phyloP scores from a whole-genome alignment of 53 echinoderm and acorn worm genomes.

The Holothuria leucospilota region DNA sequence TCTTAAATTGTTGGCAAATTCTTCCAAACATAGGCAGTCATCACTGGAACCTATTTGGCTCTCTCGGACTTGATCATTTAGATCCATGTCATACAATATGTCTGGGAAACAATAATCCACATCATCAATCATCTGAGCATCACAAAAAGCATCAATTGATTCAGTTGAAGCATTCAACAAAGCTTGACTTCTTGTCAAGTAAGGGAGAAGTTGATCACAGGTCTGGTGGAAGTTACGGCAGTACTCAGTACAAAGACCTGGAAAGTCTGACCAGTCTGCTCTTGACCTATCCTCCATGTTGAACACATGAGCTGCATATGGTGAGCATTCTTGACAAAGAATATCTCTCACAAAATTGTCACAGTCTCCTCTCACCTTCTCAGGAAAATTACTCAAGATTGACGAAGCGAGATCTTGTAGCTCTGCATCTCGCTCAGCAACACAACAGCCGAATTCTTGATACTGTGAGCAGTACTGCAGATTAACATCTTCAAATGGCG shows the following conservation, averaged over 20 bases:
- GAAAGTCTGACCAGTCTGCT: slow-evolving; percentile 62
- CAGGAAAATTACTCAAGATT: slow-evolving; percentile 27
- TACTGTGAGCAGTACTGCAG: slow-evolving; percentile 75
- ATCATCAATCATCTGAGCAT: slow-evolving; percentile 66
- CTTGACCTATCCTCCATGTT: slow-evolving; percentile 72
- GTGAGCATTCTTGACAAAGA: slow-evolving; percentile 94
- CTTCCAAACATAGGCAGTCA: slow-evolving; percentile 89
- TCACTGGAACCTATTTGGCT: slow-evolving; percentile 70
- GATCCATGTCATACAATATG: slow-evolving; percentile 63
- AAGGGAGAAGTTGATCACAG: slow-evolving; percentile 72
- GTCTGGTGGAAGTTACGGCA: slow-evolving; percentile 75
- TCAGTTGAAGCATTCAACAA: slow-evolving; percentile 48
- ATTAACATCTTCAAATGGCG: slow-evolving; percentile 69
- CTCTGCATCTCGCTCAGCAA: slow-evolving; percentile 56
- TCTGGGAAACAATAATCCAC: slow-evolving; percentile 90
- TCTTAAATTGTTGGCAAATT: slow-evolving; percentile 87
- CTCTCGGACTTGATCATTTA: slow-evolving; percentile 67
- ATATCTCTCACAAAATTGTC: slow-evolving; percentile 75
- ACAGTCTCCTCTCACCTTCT: slow-evolving; percentile 52
- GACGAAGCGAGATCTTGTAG: slow-evolving; percentile 32
- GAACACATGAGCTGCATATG: slow-evolving; percentile 88
- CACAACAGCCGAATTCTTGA: slow-evolving; percentile 82
- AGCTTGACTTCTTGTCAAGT: slow-evolving; percentile 62
- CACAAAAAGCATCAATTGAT: slow-evolving; percentile 72
- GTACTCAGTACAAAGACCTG: slow-evolving; percentile 83